Percentiles rank a stretch among this genome's conserved stretches.
Evolutionary conservation across 2,797 vertebrate genomes (phyloP).

Genomic region (Acanthurus leucopareius): DNA sequence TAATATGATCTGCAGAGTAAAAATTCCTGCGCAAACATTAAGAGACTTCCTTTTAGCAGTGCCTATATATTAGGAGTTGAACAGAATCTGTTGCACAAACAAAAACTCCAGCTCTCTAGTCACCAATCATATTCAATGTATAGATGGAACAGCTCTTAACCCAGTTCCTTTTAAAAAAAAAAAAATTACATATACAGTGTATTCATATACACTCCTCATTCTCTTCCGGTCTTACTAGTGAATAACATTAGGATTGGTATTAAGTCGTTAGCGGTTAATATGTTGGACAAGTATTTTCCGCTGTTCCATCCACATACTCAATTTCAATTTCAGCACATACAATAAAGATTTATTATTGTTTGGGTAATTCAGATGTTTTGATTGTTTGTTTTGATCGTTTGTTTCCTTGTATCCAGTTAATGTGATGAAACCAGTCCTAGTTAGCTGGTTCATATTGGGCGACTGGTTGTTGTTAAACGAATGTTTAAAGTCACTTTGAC

Average conservation of each 20-base stretch:
- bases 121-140: not conserved
- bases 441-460: not conserved
- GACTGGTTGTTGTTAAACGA: conserved; percentile 5
- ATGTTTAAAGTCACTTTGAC: conserved; percentile 11
- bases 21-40: no score
- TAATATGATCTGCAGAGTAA: no score
- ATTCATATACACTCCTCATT: not conserved
- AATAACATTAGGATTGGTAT: not conserved
- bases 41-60: not conserved
- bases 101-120: not conserved
- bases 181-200: no score
- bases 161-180: not conserved
- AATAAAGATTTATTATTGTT: not conserved
- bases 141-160: not conserved
- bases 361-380: no score
- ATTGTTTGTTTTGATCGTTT: no score
- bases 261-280: no score
- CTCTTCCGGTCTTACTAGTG: not conserved
- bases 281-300: not conserved
- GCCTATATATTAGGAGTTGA: not conserved
- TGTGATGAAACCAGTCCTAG: not conserved
- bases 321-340: not conserved
- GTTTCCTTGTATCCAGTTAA: not conserved
- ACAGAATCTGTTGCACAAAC: not conserved
- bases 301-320: not conserved